A percentile compares a stretch with the other conserved stretches of the same genome.
phyloP scores from a whole-genome alignment of 2,888 invertebrate species.

The Hartigia nigra region DNA sequence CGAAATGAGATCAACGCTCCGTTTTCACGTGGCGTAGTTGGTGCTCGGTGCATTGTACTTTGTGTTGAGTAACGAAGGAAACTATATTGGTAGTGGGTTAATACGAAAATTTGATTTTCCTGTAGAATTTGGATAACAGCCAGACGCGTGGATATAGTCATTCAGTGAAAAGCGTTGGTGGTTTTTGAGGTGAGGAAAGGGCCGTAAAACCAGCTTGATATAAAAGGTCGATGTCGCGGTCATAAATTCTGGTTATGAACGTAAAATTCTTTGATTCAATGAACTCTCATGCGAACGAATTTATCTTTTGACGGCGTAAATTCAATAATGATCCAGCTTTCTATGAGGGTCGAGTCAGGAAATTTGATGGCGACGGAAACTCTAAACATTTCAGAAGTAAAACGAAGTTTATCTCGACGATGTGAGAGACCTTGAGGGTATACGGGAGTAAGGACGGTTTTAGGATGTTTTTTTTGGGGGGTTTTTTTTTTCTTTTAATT shows the following conservation, averaged over 20 bases:
- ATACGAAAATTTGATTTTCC: neutral
- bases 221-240: neutral
- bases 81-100: neutral
- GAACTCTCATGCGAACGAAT: neutral
- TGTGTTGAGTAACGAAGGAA: neutral
- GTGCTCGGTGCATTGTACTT: neutral
- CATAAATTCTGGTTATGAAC: neutral
- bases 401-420: neutral
- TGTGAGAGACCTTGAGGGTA: neutral
- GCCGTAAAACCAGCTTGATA: neutral
- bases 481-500: neutral
- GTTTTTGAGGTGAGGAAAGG: neutral
- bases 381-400: neutral
- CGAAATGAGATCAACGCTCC: neutral
- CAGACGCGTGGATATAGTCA: neutral
- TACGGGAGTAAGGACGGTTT: neutral
- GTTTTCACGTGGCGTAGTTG: neutral
- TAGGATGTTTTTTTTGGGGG: neutral
- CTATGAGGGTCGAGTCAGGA: neutral
- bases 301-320: neutral
- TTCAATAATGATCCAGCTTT: neutral
- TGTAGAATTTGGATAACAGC: neutral
- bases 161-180: neutral
- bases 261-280: neutral
- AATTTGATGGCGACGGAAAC: neutral